These are phyloP conservation scores for Eilema depressum DNA, from an alignment of 2,888 invertebrate genomes.

Conservation along the genomic window DNA sequence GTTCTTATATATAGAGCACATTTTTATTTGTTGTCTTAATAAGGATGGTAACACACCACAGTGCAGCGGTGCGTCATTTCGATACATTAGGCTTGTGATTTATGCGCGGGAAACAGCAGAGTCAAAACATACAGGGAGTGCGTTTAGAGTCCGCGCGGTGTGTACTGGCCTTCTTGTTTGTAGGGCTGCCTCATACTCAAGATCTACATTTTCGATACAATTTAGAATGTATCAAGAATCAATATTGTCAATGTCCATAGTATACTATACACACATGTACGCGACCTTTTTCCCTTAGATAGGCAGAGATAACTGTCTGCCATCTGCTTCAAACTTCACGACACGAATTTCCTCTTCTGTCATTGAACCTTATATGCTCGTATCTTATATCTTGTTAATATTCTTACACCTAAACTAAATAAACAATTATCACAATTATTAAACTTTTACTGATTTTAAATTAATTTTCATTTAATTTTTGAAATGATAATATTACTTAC, in stretches of 20 bases:
- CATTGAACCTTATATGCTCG: too few relatives aligned
- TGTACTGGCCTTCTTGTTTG: conserved; percentile 48
- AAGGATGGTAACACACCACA: conserved; percentile 67
- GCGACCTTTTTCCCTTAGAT: too few relatives aligned
- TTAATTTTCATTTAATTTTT: neutral
- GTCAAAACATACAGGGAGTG: conserved; percentile 80
- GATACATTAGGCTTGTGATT: conserved; percentile 86
- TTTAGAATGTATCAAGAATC: neutral
- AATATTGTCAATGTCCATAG: neutral
- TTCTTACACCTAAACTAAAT: too few relatives aligned
- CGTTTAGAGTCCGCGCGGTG: conserved; percentile 47
- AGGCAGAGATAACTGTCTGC: too few relatives aligned
- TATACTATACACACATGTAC: too few relatives aligned
- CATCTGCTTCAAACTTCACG: too few relatives aligned
- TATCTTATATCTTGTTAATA: too few relatives aligned
- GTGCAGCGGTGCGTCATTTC: conserved; percentile 75
- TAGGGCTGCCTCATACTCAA: conserved; percentile 60
- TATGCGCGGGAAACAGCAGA: conserved; percentile 79
- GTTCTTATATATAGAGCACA: conserved; percentile 26
- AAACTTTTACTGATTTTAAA: neutral
- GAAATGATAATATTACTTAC: neutral
- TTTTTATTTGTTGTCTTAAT: conserved; percentile 40
- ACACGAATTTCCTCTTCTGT: too few relatives aligned
- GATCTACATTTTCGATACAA: neutral
- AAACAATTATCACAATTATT: too few relatives aligned